These are phyloP conservation scores for Cephus rjabovi DNA, from an alignment of 2,888 invertebrate species.

Conservation along the genomic window DNA sequence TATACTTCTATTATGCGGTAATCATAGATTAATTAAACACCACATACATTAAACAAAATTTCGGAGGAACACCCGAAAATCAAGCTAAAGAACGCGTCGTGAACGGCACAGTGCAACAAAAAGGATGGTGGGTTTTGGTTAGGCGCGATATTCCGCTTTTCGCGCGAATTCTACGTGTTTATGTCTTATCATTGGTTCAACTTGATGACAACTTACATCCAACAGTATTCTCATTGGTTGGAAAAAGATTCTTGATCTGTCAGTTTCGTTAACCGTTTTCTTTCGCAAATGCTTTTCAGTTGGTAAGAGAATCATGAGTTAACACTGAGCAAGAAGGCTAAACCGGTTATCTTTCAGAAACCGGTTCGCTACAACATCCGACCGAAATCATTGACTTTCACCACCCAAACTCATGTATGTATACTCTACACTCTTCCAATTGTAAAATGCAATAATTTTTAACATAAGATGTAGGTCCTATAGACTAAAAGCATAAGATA, in stretches of 20 bases:
- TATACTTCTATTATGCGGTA: neutral
- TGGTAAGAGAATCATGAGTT: neutral
- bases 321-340: neutral
- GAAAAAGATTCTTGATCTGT: neutral
- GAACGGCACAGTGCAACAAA: slow-evolving; percentile 4
- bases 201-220: neutral
- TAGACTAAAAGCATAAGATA: too few relatives aligned
- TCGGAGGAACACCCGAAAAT: neutral
- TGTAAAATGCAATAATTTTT: too few relatives aligned
- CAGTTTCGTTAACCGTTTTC: neutral
- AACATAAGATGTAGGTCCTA: too few relatives aligned
- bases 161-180: slow-evolving; percentile 16
- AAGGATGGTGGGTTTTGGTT: neutral
- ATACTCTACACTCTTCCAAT: too few relatives aligned
- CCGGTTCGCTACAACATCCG: neutral
- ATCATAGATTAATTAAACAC: neutral
- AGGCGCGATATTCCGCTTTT: slow-evolving; percentile 15
- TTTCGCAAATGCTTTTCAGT: neutral
- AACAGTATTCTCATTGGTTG: neutral
- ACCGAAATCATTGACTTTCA: neutral
- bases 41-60: neutral
- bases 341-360: neutral
- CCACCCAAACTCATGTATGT: neutral
- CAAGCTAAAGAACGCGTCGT: neutral
- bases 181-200: slow-evolving; percentile 9